phyloP scores from a whole-genome alignment of 2,113 vertebrate genomes.

The Myotis lucifugus region DNA sequence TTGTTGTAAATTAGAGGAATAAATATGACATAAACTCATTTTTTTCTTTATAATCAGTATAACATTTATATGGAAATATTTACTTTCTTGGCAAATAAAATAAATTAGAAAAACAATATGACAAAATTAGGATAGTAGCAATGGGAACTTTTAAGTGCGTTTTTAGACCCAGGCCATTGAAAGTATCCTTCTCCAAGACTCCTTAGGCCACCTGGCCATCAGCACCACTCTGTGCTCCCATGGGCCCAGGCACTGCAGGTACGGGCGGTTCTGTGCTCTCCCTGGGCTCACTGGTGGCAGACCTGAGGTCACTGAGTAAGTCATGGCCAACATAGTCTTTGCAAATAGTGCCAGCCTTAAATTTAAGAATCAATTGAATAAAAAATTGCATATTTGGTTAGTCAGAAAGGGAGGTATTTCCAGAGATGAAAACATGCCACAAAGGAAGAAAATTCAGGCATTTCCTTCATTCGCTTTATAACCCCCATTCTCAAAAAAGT shows the following conservation, averaged over 20 bases:
- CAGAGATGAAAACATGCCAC: neutral
- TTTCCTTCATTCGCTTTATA: neutral
- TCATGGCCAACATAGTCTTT: neutral
- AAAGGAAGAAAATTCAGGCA: neutral
- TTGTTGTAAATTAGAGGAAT: neutral
- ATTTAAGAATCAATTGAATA: neutral
- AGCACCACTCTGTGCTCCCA: neutral
- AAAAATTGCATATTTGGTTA: neutral
- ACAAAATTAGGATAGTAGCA: neutral
- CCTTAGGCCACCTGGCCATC: neutral
- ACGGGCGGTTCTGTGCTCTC: neutral
- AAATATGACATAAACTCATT: neutral
- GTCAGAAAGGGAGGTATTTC: neutral
- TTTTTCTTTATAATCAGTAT: neutral
- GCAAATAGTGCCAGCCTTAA: neutral
- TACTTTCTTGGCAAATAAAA: neutral
- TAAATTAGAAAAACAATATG: neutral
- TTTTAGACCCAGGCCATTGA: neutral
- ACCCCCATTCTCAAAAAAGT: neutral
- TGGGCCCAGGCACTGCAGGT: too few species aligned
- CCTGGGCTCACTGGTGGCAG: neutral
- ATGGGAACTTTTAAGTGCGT: neutral
- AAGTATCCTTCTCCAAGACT: neutral
- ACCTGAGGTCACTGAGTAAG: neutral
- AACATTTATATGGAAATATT: constrained; percentile 10